Evolutionary conservation across 2,113 vertebrate species (phyloP).

Genomic region (Maccullochella peelii): DNA sequence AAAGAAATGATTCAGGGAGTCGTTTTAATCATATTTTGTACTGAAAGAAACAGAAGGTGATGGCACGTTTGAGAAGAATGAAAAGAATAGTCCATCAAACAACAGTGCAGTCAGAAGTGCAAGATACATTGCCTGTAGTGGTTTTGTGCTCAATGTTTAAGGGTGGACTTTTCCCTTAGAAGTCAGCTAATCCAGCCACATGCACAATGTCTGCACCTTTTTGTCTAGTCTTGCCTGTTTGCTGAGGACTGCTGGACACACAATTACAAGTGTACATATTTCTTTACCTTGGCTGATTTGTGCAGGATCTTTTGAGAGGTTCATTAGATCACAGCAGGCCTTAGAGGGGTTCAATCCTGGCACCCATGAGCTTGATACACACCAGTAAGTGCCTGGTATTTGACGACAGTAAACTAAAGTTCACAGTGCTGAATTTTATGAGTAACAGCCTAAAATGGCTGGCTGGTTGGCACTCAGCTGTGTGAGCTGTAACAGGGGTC

Average conservation of each 20-base stretch:
- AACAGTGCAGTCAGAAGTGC: not conserved
- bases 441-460: constrained; percentile 23
- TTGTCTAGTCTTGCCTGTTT: not conserved
- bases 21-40: not conserved
- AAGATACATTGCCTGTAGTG: not conserved
- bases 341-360: not conserved
- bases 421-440: constrained; percentile 40
- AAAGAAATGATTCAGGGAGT: not conserved
- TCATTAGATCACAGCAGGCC: constrained; percentile 1
- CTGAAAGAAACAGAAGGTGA: not conserved
- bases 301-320: not conserved
- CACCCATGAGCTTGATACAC: not conserved
- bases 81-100: not conserved
- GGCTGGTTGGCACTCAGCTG: constrained; percentile 28
- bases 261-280: not conserved
- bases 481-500: constrained; percentile 13
- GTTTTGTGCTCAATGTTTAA: not conserved
- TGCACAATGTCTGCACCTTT: constrained; percentile 6
- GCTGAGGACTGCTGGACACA: not conserved
- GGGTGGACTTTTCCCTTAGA: not conserved
- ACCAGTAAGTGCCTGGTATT: constrained; percentile 29
- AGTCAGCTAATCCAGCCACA: constrained; percentile 23
- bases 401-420: constrained; percentile 13
- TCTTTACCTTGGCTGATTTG: not conserved
- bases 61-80: not conserved